Evolutionary conservation across 2,113 vertebrate species (phyloP).

Genomic region (Noctilio leporinus): DNA sequence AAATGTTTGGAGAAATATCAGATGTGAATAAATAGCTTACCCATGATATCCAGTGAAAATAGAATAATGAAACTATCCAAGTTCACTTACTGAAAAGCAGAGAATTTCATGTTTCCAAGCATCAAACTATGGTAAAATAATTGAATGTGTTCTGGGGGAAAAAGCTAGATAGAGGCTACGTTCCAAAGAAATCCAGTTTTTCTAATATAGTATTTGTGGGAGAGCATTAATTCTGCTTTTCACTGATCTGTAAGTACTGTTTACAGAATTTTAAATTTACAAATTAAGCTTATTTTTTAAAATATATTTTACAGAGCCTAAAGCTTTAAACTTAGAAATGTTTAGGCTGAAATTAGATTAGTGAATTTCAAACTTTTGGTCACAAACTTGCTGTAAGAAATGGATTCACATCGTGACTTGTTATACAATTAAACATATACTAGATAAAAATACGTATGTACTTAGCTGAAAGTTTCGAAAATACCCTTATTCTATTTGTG

Average conservation of each 20-base stretch:
- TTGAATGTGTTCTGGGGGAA: not conserved
- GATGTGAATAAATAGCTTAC: not conserved
- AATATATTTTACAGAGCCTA: not conserved
- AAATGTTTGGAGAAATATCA: not conserved
- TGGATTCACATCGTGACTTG: not conserved
- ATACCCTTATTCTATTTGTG: not conserved
- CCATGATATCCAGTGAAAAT: not conserved
- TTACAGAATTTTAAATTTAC: not conserved
- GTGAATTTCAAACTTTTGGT: not conserved
- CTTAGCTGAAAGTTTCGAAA: not conserved
- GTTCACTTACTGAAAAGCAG: not conserved
- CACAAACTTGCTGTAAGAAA: not conserved
- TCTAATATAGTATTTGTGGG: not conserved
- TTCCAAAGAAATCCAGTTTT: not conserved
- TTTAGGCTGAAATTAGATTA: not conserved
- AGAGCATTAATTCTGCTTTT: not conserved
- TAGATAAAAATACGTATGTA: not conserved
- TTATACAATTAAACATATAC: not conserved
- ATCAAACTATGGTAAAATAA: not conserved
- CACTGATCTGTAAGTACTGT: not conserved
- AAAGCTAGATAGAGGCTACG: not conserved
- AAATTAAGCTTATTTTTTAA: not conserved
- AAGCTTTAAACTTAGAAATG: constrained; percentile 1
- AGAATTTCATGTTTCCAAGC: not conserved
- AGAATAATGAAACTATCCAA: not conserved